Percentiles rank a stretch among this genome's conserved stretches.
Evolutionary conservation across 2,888 invertebrate genomes (phyloP).

Genomic region (Andrena bucephala): DNA sequence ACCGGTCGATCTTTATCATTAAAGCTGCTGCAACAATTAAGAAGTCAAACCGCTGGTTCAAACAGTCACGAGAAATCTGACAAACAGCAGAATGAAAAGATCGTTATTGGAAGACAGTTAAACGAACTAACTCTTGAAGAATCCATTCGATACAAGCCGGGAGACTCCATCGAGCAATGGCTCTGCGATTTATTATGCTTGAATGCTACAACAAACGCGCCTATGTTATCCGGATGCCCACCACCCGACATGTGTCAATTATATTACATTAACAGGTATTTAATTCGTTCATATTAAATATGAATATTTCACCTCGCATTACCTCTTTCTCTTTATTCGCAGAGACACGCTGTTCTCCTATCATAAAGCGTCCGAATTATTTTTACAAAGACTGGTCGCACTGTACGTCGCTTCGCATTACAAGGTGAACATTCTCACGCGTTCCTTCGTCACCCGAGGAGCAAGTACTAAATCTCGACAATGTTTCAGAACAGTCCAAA

Average conservation of each 20-base stretch:
- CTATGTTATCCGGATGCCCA: constrained; percentile 93
- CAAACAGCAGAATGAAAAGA: constrained; percentile 83
- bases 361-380: constrained; percentile 96
- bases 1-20: constrained; percentile 98
- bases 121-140: constrained; percentile 92
- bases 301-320: no score
- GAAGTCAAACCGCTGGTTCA: constrained; percentile 87
- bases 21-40: constrained; percentile 96
- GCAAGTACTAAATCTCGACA: constrained; percentile 18
- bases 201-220: constrained; percentile 90
- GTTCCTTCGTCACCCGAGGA: constrained; percentile 14
- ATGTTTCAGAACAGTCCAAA: constrained; percentile 95
- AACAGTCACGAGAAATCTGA: constrained; percentile 86
- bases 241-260: constrained; percentile 95
- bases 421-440: constrained; percentile 88
- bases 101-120: constrained; percentile 86
- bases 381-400: constrained; percentile 95
- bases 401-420: constrained; percentile 99
- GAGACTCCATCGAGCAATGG: constrained; percentile 96
- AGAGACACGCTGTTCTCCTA: constrained; percentile 98
- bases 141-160: constrained; percentile 94
- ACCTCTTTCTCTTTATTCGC: constrained; percentile 75
- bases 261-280: constrained; percentile 90
- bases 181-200: constrained; percentile 95
- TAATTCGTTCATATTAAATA: constrained; percentile 1